These are phyloP conservation scores for Loripinus fragilis DNA, from an alignment of 2,888 invertebrate species.

Conservation along the genomic window DNA sequence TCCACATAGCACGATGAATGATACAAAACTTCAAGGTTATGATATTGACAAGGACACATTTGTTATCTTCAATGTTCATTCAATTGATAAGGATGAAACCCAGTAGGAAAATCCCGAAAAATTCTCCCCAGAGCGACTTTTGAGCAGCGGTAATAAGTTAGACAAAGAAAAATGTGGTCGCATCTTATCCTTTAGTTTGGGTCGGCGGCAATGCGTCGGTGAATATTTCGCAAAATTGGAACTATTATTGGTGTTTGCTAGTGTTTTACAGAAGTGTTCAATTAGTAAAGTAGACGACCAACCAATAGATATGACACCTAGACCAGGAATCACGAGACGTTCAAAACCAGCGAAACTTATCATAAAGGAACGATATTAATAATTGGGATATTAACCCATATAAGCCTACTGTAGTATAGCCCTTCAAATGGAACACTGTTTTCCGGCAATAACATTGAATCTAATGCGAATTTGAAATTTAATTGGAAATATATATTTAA, in stretches of 20 bases:
- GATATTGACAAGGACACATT: slow-evolving; percentile 34
- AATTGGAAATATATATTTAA: too few relatives aligned
- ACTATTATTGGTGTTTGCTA: slow-evolving; percentile 65
- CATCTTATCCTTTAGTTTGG: slow-evolving; percentile 63
- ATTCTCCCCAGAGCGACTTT: slow-evolving; percentile 48
- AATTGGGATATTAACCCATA: too few relatives aligned
- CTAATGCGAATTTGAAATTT: too few relatives aligned
- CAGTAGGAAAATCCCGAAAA: slow-evolving; percentile 34
- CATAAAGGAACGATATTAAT: too few relatives aligned
- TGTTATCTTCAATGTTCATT: slow-evolving; percentile 39
- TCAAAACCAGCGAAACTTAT: too few relatives aligned
- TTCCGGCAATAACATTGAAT: too few relatives aligned
- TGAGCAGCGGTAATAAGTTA: slow-evolving; percentile 10
- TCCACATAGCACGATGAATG: slow-evolving; percentile 61
- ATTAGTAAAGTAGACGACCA: slow-evolving; percentile 18
- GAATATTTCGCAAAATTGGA: slow-evolving; percentile 70
- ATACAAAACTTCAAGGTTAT: slow-evolving; percentile 27
- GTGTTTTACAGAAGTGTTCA: slow-evolving; percentile 58
- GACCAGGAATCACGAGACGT: too few relatives aligned
- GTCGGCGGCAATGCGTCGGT: slow-evolving; percentile 69
- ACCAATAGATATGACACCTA: too few relatives aligned
- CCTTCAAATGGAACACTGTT: too few relatives aligned
- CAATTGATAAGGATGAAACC: slow-evolving; percentile 46
- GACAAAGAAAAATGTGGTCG: slow-evolving; percentile 33
- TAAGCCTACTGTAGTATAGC: too few relatives aligned